These are phyloP conservation scores for Drosophila stalkeri DNA, from an alignment of 2,888 invertebrate genomes.

Conservation along the genomic window DNA sequence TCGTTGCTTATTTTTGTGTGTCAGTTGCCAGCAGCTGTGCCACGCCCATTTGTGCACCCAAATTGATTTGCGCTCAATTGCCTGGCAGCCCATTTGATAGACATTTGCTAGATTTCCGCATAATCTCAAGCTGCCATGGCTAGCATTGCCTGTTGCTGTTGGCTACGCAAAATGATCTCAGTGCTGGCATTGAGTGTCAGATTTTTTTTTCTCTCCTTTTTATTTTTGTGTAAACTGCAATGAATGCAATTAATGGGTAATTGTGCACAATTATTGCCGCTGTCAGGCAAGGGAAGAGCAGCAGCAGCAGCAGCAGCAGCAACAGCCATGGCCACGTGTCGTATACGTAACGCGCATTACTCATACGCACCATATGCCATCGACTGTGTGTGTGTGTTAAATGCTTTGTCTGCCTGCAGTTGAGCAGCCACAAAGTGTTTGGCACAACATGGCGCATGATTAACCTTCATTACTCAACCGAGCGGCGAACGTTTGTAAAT, in stretches of 20 bases:
- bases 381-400: neutral
- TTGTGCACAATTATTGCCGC: conserved; percentile 73
- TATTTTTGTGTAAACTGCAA: conserved; percentile 34
- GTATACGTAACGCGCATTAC: conserved; percentile 70
- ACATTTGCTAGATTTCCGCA: conserved; percentile 68
- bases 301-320: conserved; percentile 12
- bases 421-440: conserved; percentile 48
- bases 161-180: conserved; percentile 62
- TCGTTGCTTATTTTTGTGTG: neutral
- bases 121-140: conserved; percentile 42
- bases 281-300: conserved; percentile 4
- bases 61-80: conserved; percentile 41
- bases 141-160: conserved; percentile 10
- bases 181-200: conserved; percentile 49
- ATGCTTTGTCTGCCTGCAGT: conserved; percentile 33
- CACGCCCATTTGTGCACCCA: conserved; percentile 34
- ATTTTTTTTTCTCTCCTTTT: neutral
- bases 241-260: conserved; percentile 78
- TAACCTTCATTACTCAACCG: conserved; percentile 68
- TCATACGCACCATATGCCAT: conserved; percentile 63
- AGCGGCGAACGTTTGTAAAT: conserved; percentile 50
- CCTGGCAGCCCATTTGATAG: conserved; percentile 43
- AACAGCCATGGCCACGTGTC: conserved; percentile 58
- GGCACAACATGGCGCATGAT: conserved; percentile 66
- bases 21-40: neutral